These are phyloP conservation scores for Orius laevigatus DNA, from an alignment of 1,140 invertebrate species.

Conservation along the genomic window DNA sequence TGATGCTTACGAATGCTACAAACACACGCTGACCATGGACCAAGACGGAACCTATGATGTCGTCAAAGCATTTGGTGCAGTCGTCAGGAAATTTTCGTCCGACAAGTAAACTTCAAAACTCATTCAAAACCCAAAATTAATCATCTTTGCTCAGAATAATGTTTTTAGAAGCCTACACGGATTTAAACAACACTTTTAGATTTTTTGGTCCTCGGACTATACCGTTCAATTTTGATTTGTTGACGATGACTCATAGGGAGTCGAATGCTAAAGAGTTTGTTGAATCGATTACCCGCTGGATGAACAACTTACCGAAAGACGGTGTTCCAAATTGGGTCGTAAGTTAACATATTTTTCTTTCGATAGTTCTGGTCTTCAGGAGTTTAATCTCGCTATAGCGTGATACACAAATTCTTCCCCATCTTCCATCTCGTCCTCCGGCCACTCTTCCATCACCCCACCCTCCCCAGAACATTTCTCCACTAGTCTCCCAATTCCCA, in stretches of 20 bases:
- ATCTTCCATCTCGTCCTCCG: no score
- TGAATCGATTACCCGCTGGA: background rate
- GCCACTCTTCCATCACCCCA: no score
- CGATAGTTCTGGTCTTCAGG: no score
- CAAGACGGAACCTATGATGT: conserved; percentile 39
- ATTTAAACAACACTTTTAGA: conserved; percentile 21
- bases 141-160: conserved; percentile 25
- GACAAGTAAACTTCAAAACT: background rate
- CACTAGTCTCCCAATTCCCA: no score
- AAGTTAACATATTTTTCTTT: background rate
- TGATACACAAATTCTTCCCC: no score
- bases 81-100: conserved; percentile 37
- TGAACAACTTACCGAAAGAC: background rate
- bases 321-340: background rate
- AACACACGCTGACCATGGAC: conserved; percentile 44
- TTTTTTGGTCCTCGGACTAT: conserved; percentile 30
- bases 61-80: conserved; percentile 40
- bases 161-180: conserved; percentile 28
- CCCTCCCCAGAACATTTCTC: no score
- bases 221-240: conserved; percentile 39
- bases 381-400: no score
- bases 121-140: no score
- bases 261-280: conserved; percentile 30
- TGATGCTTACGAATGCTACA: no score
- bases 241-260: conserved; percentile 28